phyloP scores from a whole-genome alignment of 2,888 invertebrate species.

The Lepidocyrtinus sp. region DNA sequence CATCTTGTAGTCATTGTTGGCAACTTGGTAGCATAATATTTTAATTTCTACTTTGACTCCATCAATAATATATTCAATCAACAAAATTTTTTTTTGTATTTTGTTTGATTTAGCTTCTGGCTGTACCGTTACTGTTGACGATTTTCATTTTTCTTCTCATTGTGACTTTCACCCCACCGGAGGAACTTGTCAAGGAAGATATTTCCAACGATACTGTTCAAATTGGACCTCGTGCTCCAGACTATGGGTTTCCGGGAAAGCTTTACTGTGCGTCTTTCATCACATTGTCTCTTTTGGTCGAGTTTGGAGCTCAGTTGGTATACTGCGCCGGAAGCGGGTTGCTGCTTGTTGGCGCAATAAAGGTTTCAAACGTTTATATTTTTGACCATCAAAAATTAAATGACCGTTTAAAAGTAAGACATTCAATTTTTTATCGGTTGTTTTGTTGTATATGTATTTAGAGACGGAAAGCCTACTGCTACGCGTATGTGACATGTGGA shows the following conservation, averaged over 20 bases:
- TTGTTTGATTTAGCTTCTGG: not conserved
- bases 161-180: not conserved
- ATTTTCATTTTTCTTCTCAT: not conserved
- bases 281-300: not conserved
- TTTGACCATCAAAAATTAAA: too few relatives aligned
- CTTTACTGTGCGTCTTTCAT: not conserved
- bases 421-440: not conserved
- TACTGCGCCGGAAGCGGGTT: conserved; percentile 25
- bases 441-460: not conserved
- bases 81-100: too few relatives aligned
- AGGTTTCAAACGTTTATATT: too few relatives aligned
- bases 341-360: conserved; percentile 29
- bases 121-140: not conserved
- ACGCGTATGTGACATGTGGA: conserved; percentile 33
- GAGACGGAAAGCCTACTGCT: conserved; percentile 34
- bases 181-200: not conserved
- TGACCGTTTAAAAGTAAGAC: not conserved
- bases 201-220: not conserved
- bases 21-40: not conserved
- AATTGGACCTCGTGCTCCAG: not conserved
- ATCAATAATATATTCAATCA: too few relatives aligned
- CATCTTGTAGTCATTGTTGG: not conserved
- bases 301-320: conserved; percentile 24
- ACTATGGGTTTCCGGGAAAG: conserved; percentile 1
- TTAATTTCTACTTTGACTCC: too few relatives aligned